A percentile compares a stretch with the other conserved stretches of the same genome.
phyloP scores from a whole-genome alignment of 2,797 vertebrate genomes.

The Tamandua tetradactyla region DNA sequence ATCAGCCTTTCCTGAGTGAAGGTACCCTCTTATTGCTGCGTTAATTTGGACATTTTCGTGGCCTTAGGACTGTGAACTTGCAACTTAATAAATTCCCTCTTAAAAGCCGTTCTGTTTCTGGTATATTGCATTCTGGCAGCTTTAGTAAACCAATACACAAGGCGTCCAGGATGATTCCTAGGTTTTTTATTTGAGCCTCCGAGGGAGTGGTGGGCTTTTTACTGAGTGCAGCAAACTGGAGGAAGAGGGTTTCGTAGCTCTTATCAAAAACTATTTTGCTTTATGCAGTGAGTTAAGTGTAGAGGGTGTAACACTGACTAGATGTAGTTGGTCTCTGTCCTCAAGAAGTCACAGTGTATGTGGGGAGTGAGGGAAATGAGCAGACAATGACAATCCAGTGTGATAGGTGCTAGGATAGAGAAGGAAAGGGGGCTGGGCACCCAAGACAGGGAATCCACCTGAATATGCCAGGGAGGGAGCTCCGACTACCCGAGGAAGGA shows the following conservation, averaged over 20 bases:
- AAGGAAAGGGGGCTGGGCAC: neutral
- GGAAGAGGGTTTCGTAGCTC: too few relatives aligned
- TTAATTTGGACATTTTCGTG: too few relatives aligned
- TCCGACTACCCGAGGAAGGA: neutral
- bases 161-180: neutral
- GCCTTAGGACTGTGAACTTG: too few relatives aligned
- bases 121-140: too few relatives aligned
- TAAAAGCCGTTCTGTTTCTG: too few relatives aligned
- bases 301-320: neutral
- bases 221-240: neutral
- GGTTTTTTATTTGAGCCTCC: neutral
- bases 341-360: neutral
- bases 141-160: too few relatives aligned
- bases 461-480: neutral
- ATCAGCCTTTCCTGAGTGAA: too few relatives aligned
- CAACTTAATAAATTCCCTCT: too few relatives aligned
- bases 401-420: neutral
- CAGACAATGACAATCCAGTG: neutral
- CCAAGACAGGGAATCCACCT: neutral
- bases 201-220: rapidly evolving
- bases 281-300: neutral
- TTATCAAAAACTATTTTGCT: neutral
- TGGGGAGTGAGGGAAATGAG: neutral
- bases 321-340: neutral
- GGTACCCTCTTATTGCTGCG: too few relatives aligned